phyloP scores from a whole-genome alignment of 2,113 vertebrate species.

The Acrocephalus kingi region DNA sequence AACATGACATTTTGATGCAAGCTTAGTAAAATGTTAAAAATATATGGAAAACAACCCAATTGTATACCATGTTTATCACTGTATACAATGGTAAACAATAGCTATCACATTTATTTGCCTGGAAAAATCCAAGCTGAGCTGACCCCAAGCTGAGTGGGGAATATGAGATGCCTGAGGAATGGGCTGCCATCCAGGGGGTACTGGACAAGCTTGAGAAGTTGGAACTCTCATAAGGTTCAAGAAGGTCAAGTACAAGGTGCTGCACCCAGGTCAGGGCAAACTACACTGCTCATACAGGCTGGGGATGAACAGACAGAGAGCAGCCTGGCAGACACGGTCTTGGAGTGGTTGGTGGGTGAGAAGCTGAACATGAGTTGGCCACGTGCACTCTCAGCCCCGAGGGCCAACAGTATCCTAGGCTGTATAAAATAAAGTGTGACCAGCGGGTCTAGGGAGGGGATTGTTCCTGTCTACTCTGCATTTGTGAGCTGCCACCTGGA shows the following conservation, averaged over 20 bases:
- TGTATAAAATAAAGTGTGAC: neutral
- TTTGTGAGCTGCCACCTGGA: neutral
- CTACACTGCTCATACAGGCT: rapidly evolving
- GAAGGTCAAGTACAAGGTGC: neutral
- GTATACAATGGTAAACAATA: neutral
- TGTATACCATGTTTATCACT: neutral
- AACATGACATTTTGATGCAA: neutral
- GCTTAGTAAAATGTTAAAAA: neutral
- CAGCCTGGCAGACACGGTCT: rapidly evolving
- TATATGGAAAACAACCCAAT: rapidly evolving
- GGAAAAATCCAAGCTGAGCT: neutral
- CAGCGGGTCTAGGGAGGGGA: neutral
- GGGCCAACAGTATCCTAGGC: no score
- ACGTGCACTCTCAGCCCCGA: rapidly evolving
- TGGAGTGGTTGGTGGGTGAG: neutral
- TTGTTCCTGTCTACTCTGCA: neutral
- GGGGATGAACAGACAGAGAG: neutral
- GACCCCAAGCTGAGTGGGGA: neutral
- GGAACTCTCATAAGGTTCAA: neutral
- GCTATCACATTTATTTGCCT: neutral
- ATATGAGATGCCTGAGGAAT: rapidly evolving
- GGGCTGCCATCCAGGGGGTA: neutral
- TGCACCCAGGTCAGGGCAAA: neutral
- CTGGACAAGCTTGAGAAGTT: neutral
- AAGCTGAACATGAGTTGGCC: rapidly evolving